Conservation (phyloP, 2,888 invertebrate genomes). For the Ctenicera cuprea region DNA sequence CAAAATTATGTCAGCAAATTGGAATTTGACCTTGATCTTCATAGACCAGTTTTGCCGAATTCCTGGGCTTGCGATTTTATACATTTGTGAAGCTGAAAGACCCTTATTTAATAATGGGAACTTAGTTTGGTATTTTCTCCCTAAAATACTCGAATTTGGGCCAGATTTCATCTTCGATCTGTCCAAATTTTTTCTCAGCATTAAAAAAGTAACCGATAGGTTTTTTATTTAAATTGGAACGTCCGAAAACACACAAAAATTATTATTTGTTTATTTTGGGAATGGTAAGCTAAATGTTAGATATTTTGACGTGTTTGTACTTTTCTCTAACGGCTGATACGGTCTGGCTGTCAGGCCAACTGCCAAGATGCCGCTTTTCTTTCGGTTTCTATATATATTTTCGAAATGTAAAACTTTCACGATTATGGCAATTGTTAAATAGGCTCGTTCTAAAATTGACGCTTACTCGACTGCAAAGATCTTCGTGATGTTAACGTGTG, state of each 20-base stretch:
- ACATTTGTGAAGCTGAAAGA: too few relatives aligned
- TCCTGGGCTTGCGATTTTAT: neutral
- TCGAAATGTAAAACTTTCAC: conserved; percentile 12
- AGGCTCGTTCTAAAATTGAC: conserved; percentile 12
- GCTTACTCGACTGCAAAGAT: neutral
- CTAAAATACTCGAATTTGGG: too few relatives aligned
- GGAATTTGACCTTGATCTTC: conserved; percentile 21
- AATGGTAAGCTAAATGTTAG: conserved; percentile 32
- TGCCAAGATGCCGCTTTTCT: conserved; percentile 37
- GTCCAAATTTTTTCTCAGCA: too few relatives aligned
- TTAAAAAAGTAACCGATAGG: too few relatives aligned
- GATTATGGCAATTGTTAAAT: conserved; percentile 11
- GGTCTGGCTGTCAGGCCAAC: conserved; percentile 40
- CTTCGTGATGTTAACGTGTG: too few relatives aligned
- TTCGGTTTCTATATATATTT: conserved; percentile 24
- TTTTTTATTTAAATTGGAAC: too few relatives aligned
- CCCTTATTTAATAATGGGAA: too few relatives aligned
- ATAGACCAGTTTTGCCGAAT: conserved; percentile 4
- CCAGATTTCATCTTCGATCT: too few relatives aligned
- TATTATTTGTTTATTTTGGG: conserved; percentile 33
- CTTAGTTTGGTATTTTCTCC: too few relatives aligned
- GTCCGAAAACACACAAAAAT: too few relatives aligned
- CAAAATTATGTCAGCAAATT: conserved; percentile 23
- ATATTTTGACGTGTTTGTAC: conserved; percentile 41
- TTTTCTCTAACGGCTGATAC: conserved; percentile 38